These are phyloP conservation scores for Rutpela maculata DNA, from an alignment of 2,888 invertebrate genomes.

Conservation along the genomic window DNA sequence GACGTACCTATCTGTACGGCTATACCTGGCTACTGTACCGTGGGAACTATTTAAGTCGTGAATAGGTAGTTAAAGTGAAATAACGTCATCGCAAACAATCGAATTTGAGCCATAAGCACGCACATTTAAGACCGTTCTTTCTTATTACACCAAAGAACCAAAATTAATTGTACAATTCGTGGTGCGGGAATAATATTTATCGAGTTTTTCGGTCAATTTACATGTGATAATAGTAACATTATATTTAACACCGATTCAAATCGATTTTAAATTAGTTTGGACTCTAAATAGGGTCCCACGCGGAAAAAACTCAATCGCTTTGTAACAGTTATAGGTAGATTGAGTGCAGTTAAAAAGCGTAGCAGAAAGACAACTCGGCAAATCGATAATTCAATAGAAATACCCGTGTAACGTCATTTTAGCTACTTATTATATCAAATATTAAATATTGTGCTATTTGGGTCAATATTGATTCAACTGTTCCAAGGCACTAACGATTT, in stretches of 20 bases:
- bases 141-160: constrained; percentile 41
- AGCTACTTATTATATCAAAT: neutral
- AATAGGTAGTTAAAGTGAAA: constrained; percentile 69
- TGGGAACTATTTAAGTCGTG: constrained; percentile 69
- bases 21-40: constrained; percentile 59
- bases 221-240: constrained; percentile 10
- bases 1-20: neutral
- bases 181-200: constrained; percentile 52
- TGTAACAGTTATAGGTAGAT: neutral
- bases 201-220: constrained; percentile 24
- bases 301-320: neutral
- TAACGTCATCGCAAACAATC: constrained; percentile 59
- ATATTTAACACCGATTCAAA: constrained; percentile 17
- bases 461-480: constrained; percentile 28
- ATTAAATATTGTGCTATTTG: neutral
- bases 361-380: neutral
- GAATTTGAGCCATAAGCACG: constrained; percentile 48
- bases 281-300: neutral
- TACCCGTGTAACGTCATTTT: neutral
- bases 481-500: constrained; percentile 20
- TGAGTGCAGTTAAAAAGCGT: neutral
- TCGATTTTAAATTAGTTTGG: constrained; percentile 10
- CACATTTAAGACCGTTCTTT: constrained; percentile 11
- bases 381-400: neutral
- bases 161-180: constrained; percentile 51